Base-by-base conservation (phyloP, 2,888 invertebrate species). In the Acleris cristana region DNA sequence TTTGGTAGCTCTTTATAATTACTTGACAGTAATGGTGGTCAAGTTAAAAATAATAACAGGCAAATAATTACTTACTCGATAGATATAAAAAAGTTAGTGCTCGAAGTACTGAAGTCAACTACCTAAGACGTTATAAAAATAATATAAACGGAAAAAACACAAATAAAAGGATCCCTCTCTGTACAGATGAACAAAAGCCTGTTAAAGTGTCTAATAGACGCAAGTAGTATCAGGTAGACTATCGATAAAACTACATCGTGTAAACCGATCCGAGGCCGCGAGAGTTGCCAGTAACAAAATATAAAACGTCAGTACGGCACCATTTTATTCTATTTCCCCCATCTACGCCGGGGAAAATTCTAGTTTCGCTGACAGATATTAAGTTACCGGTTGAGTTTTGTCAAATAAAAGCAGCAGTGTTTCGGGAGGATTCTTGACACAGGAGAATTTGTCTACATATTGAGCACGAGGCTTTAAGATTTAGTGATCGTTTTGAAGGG, bases 341-440 rank as follows among this genome's bases (percentile, higher is more conserved):
- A 80, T 80, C 81, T 79, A 77, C 79, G 81, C 80, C 76, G 77
- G 76, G 83, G 84, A 84, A 87, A 87, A 87, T 87, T 82, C 81
- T 81, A 84, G 86, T 87, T 87, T 85, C 80, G 81, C 79, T 84
- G 85, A 85, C 85, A 84, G 79, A 85, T 88, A 88, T 88, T 86
- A 85, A 87, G 87, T 88, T 88, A 87, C 85, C 76, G 75, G 71
- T 70, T 69, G 81, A 79, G 83, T 83, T 85, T 82, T 81, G 80
- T 79, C 79, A 81, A 85, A 87, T 87, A 87, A 85, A 85, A 84
- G 78, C 76, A 79, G 72, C 74, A 76, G 78, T 76, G 84, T 83
- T 84, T 80, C 26, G 49, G 55, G 16, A 19, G 48, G 59, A 53
- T 23, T 44, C 52, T 19, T 49, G 55, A 26, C 48, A 44, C 26